Evolutionary conservation across 2,888 invertebrate genomes (phyloP).

Genomic region (Pandemis corylana): DNA sequence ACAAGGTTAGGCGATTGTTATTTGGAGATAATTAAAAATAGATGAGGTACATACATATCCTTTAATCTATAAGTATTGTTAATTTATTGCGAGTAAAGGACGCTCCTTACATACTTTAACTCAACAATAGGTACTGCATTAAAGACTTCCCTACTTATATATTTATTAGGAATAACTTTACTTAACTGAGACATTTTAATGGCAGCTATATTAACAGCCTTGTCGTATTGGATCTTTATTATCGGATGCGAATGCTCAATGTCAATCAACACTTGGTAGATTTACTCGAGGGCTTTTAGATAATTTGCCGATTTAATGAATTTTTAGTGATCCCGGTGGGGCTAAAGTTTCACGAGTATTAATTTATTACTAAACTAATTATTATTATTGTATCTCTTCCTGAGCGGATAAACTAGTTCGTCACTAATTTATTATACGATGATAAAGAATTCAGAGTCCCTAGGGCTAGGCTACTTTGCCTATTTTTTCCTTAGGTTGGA

Average conservation of each 20-base stretch:
- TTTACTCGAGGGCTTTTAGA: constrained; percentile 2
- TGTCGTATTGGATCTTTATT: not conserved
- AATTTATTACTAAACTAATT: not conserved
- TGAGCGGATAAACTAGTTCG: not conserved
- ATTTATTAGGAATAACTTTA: not conserved
- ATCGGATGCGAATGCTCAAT: not conserved
- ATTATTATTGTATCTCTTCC: not conserved
- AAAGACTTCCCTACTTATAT: not conserved
- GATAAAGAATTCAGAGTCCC: not conserved
- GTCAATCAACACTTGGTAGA: constrained; percentile 1
- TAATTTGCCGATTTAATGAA: constrained; percentile 2
- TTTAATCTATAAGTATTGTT: too few relatives aligned
- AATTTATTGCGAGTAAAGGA: too few relatives aligned
- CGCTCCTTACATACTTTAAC: too few relatives aligned
- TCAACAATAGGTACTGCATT: not conserved
- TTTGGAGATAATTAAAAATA: too few relatives aligned
- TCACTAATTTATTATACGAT: not conserved
- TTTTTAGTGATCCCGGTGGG: not conserved
- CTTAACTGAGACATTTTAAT: not conserved
- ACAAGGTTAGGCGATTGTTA: too few relatives aligned
- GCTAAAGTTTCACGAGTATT: not conserved
- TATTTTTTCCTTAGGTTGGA: not conserved
- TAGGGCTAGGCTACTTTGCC: not conserved
- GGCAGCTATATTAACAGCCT: not conserved
- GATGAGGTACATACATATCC: too few relatives aligned